phyloP scores from a whole-genome alignment of 2,113 vertebrate genomes.

The Ophiodon elongatus region DNA sequence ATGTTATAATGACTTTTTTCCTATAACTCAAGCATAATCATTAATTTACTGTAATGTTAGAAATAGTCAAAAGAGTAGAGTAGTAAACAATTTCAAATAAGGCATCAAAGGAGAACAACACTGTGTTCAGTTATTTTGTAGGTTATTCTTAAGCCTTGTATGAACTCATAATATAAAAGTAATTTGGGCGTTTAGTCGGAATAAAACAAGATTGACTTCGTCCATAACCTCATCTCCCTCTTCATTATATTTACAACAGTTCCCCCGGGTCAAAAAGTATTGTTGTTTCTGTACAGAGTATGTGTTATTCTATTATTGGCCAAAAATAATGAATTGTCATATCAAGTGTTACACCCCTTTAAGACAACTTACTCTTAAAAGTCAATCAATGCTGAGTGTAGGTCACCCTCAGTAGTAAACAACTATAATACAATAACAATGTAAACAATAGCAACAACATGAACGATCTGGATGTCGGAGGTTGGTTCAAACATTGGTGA shows the following conservation, averaged over 20 bases:
- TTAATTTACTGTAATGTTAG: constrained; percentile 24
- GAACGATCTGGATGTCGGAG: neutral
- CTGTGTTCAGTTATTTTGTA: neutral
- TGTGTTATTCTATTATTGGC: neutral
- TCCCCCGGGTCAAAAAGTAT: neutral
- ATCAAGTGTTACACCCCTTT: neutral
- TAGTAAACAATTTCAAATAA: constrained; percentile 49
- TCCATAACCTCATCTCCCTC: neutral
- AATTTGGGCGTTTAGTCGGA: neutral
- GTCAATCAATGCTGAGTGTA: constrained; percentile 9
- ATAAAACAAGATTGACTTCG: neutral
- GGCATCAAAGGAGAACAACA: constrained; percentile 51
- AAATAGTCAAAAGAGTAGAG: constrained; percentile 7
- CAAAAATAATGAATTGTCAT: constrained; percentile 1
- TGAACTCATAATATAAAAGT: constrained; percentile 40
- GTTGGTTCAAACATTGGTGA: constrained; percentile 77
- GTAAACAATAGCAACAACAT: constrained; percentile 55
- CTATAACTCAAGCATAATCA: constrained; percentile 4
- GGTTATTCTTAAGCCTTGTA: constrained; percentile 14
- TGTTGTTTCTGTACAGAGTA: constrained; percentile 7
- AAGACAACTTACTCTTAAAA: constrained; percentile 1
- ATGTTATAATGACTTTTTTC: constrained; percentile 1
- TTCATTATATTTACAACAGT: constrained; percentile 5
- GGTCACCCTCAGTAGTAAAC: constrained; percentile 56
- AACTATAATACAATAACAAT: constrained; percentile 20